Evolutionary conservation across 2,113 vertebrate genomes (phyloP).

Genomic region (cat (Felis catus)): DNA sequence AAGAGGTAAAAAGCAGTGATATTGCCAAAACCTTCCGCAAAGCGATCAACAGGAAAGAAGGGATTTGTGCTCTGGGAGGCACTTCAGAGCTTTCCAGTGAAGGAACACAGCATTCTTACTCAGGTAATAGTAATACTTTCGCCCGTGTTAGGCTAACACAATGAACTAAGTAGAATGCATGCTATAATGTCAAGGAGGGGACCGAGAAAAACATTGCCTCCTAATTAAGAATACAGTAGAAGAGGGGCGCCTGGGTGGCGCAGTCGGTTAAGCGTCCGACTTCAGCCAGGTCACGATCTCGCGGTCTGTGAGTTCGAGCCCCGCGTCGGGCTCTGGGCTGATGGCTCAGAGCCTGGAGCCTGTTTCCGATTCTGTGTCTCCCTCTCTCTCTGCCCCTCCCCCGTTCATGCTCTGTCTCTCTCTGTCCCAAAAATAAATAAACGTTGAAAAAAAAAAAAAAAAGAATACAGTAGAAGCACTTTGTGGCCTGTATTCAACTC

Average conservation of each 20-base stretch:
- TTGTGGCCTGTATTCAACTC: not conserved
- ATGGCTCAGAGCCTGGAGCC: too few relatives aligned
- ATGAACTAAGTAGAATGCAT: not conserved
- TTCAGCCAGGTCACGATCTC: too few relatives aligned
- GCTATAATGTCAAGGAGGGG: not conserved
- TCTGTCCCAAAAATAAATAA: too few relatives aligned
- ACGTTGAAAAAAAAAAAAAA: too few relatives aligned
- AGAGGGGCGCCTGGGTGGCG: not conserved
- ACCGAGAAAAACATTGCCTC: not conserved
- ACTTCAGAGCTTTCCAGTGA: conserved; percentile 93
- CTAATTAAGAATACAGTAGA: not conserved
- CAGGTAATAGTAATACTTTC: conserved; percentile 79
- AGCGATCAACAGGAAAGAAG: conserved; percentile 95
- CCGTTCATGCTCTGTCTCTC: too few relatives aligned
- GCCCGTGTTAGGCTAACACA: not conserved
- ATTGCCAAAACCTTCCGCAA: conserved; percentile 90
- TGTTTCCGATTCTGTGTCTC: too few relatives aligned
- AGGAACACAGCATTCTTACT: conserved; percentile 95
- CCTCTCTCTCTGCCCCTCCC: too few relatives aligned
- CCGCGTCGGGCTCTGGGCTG: too few relatives aligned
- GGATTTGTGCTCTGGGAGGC: conserved; percentile 93
- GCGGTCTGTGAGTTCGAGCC: too few relatives aligned
- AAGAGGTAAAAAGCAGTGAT: conserved; percentile 90
- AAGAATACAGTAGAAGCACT: not conserved
- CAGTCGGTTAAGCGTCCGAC: too few relatives aligned